These are phyloP conservation scores for Hypocryptadius cinnamomeus DNA, from an alignment of 2,113 vertebrate species.

Conservation along the genomic window DNA sequence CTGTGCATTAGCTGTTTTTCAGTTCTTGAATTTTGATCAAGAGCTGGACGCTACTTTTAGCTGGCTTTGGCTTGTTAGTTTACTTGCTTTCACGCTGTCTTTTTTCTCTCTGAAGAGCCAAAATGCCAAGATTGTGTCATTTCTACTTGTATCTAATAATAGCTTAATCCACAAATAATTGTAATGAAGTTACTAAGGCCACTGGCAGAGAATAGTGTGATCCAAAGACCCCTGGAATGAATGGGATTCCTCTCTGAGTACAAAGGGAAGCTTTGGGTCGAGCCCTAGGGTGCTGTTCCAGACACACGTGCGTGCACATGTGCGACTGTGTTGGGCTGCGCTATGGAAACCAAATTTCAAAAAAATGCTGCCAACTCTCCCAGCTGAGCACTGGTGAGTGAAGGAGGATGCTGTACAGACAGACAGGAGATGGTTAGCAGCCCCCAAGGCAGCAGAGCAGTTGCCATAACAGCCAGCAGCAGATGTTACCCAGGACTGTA, in stretches of 20 bases:
- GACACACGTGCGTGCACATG: rapidly evolving
- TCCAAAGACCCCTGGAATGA: background rate
- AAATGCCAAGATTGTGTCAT: background rate
- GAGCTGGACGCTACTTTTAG: background rate
- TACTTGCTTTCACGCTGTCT: background rate
- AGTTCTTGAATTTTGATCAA: background rate
- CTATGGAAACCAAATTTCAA: background rate
- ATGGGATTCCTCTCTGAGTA: background rate
- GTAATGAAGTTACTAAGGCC: background rate
- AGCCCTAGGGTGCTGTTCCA: background rate
- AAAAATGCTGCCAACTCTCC: background rate
- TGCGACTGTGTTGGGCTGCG: background rate
- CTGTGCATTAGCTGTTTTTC: background rate
- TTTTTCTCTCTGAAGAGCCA: background rate
- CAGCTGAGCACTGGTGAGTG: background rate
- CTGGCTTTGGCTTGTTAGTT: background rate
- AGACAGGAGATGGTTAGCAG: slow-evolving; percentile 6
- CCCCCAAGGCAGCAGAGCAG: slow-evolving; percentile 29
- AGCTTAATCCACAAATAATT: background rate
- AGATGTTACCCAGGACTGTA: background rate
- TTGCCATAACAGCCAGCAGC: slow-evolving; percentile 29
- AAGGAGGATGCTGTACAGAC: background rate
- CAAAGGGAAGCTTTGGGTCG: background rate
- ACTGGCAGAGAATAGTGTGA: background rate
- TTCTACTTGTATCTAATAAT: background rate